Conservation (phyloP, 2,113 vertebrate species). For the Petromus typicus region DNA sequence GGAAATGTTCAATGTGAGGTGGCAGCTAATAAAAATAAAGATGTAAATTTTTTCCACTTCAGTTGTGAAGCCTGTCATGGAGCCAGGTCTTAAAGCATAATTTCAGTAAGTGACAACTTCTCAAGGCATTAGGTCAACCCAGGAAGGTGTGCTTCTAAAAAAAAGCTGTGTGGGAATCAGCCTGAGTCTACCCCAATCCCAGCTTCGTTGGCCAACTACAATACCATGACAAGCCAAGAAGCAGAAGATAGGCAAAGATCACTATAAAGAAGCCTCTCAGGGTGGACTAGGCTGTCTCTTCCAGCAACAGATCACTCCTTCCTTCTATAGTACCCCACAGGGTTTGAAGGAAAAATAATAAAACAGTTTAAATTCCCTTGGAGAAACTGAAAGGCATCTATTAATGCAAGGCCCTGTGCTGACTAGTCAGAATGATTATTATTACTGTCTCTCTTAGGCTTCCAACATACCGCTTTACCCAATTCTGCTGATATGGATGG, state of each 20-base stretch:
- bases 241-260: background rate
- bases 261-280: background rate
- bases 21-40: background rate
- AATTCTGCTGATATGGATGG: background rate
- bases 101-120: conserved; percentile 1
- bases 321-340: background rate
- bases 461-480: background rate
- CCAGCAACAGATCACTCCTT: background rate
- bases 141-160: background rate
- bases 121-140: background rate
- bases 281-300: background rate
- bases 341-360: background rate
- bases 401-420: background rate
- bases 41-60: background rate
- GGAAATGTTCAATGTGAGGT: conserved; percentile 9
- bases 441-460: background rate
- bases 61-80: background rate
- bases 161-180: background rate
- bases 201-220: background rate
- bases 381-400: background rate
- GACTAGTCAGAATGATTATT: background rate
- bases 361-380: background rate
- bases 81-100: background rate
- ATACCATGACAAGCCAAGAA: background rate
- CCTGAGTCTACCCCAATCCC: background rate